A percentile compares a stretch with the other conserved stretches of the same genome.
These are phyloP conservation scores for Drosophila lutescens DNA, from an alignment of 2,888 invertebrate species.

Conservation along the genomic window DNA sequence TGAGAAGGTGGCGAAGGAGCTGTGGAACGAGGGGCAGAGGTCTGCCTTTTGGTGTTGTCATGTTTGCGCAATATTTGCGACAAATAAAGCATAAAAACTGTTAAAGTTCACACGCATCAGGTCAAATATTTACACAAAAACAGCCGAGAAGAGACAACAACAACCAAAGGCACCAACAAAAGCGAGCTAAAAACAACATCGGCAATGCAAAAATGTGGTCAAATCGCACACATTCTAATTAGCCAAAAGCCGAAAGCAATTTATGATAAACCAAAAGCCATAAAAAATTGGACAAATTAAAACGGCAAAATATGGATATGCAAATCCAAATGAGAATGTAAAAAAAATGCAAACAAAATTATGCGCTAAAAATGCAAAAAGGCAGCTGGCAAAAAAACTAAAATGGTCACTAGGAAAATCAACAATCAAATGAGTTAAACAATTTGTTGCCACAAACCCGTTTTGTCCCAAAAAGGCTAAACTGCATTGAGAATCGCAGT, in stretches of 20 bases:
- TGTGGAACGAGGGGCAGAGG: neutral
- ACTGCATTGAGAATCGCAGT: slow-evolving; percentile 61
- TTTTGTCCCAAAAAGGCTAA: slow-evolving; percentile 67
- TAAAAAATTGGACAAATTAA: slow-evolving; percentile 56
- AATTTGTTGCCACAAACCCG: slow-evolving; percentile 58
- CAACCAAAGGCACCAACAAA: neutral
- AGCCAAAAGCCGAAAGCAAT: slow-evolving; percentile 63
- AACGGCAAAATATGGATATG: slow-evolving; percentile 66
- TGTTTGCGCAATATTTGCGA: slow-evolving; percentile 80
- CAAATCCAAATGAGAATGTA: slow-evolving; percentile 24
- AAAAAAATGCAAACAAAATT: slow-evolving; percentile 26
- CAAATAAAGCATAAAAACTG: slow-evolving; percentile 80
- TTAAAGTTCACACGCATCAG: slow-evolving; percentile 80
- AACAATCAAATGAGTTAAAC: slow-evolving; percentile 28
- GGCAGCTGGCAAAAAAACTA: slow-evolving; percentile 20
- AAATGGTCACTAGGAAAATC: slow-evolving; percentile 27
- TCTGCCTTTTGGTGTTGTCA: slow-evolving; percentile 36
- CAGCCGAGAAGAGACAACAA: slow-evolving; percentile 17
- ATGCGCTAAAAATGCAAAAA: slow-evolving; percentile 25
- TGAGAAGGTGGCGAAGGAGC: neutral
- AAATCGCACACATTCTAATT: slow-evolving; percentile 53
- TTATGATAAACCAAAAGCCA: slow-evolving; percentile 62
- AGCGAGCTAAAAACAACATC: slow-evolving; percentile 23
- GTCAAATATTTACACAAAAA: slow-evolving; percentile 76
- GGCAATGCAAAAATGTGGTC: slow-evolving; percentile 47